Percentiles rank a stretch among this genome's conserved stretches.
These are phyloP conservation scores for Drosophila repleta DNA, from an alignment of 1,140 invertebrate genomes.

Conservation along the genomic window DNA sequence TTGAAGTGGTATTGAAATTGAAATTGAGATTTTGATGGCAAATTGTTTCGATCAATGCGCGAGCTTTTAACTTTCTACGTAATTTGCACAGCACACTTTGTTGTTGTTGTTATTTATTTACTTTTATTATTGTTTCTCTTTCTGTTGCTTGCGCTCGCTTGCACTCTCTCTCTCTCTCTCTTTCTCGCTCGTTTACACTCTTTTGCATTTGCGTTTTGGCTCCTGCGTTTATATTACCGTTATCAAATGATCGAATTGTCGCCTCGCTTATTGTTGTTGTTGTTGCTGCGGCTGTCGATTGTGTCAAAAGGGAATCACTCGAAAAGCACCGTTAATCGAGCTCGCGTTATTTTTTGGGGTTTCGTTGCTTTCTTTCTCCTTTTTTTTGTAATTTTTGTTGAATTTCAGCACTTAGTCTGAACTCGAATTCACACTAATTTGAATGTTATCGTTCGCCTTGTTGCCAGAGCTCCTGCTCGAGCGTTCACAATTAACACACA, in stretches of 20 bases:
- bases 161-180: conserved; percentile 21
- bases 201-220: conserved; percentile 26
- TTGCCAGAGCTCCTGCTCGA: conserved; percentile 18
- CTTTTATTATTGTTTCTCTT: conserved; percentile 39
- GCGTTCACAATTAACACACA: conserved; percentile 28
- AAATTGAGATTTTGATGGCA: conserved; percentile 6
- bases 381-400: conserved; percentile 21
- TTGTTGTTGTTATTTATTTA: conserved; percentile 57
- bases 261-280: conserved; percentile 19
- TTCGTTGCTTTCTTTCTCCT: conserved; percentile 36
- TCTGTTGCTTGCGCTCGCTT: not conserved
- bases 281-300: conserved; percentile 16
- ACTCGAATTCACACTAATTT: conserved; percentile 27
- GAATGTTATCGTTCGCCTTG: conserved; percentile 20
- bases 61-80: conserved; percentile 35
- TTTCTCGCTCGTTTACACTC: conserved; percentile 2
- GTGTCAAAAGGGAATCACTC: conserved; percentile 26
- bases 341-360: conserved; percentile 23
- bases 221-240: conserved; percentile 33
- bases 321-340: conserved; percentile 56
- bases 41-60: conserved; percentile 40
- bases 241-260: conserved; percentile 30
- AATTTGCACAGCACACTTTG: conserved; percentile 50
- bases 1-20: too few species aligned
- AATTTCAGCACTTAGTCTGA: conserved; percentile 33